A percentile compares a stretch with the other conserved stretches of the same genome.
Evolutionary conservation across 2,113 vertebrate genomes (phyloP).

Genomic region (Cyanoramphus novaezelandiae): DNA sequence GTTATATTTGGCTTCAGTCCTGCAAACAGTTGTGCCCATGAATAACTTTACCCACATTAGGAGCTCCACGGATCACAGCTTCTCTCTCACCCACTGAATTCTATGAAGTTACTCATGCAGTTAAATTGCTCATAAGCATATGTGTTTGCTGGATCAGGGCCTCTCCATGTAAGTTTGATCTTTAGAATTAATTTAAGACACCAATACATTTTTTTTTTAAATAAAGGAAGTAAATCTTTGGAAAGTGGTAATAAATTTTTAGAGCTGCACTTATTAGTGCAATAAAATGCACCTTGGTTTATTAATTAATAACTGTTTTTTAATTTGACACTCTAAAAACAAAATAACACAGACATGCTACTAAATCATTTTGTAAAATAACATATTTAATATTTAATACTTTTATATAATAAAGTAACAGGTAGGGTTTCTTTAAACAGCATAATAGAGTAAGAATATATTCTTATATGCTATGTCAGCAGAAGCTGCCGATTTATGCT

Average conservation of each 20-base stretch:
- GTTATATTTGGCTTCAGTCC: slow-evolving; percentile 51
- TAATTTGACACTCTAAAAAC: neutral
- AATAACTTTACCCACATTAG: slow-evolving; percentile 17
- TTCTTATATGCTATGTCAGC: neutral
- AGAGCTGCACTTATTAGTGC: neutral
- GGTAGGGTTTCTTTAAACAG: neutral
- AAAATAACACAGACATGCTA: neutral
- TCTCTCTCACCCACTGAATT: slow-evolving; percentile 45
- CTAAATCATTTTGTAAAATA: neutral
- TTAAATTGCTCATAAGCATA: slow-evolving; percentile 4
- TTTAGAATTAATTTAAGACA: slow-evolving; percentile 7
- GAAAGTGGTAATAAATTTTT: slow-evolving; percentile 20
- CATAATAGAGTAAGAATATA: neutral
- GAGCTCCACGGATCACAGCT: slow-evolving; percentile 17
- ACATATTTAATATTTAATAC: neutral
- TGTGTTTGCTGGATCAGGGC: slow-evolving; percentile 14
- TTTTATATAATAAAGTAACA: neutral
- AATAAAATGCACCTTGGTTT: slow-evolving; percentile 2
- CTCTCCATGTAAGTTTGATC: neutral
- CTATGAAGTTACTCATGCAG: slow-evolving; percentile 22
- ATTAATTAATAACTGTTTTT: slow-evolving; percentile 9
- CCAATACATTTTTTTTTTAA: neutral
- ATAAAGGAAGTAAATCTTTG: neutral
- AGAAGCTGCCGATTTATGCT: neutral
- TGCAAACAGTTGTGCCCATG: slow-evolving; percentile 34